Evolutionary conservation across 2,888 invertebrate species (phyloP).

Genomic region (Hesperia comma): DNA sequence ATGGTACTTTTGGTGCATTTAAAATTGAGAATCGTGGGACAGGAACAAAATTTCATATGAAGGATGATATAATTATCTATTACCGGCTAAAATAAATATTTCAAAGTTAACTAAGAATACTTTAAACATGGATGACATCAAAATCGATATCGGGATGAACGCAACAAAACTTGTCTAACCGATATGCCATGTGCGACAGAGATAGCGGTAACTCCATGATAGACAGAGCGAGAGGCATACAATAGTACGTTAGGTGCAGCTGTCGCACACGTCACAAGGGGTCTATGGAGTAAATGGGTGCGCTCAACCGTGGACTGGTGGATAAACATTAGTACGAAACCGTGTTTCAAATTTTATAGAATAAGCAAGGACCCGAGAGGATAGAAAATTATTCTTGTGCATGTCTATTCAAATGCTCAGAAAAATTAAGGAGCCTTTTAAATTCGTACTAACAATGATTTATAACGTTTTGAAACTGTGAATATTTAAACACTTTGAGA

Average conservation of each 20-base stretch:
- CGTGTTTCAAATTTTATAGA: conserved; percentile 14
- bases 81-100: conserved; percentile 17
- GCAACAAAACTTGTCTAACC: conserved; percentile 57
- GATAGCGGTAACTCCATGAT: conserved; percentile 48
- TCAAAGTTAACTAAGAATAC: conserved; percentile 17
- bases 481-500: conserved; percentile 11
- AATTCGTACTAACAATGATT: no score
- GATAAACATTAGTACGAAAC: conserved; percentile 52
- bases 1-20: neutral
- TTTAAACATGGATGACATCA: conserved; percentile 39
- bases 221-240: conserved; percentile 58
- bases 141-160: conserved; percentile 67
- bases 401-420: neutral
- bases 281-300: conserved; percentile 66
- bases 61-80: conserved; percentile 17
- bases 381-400: conserved; percentile 1
- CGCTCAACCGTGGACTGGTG: conserved; percentile 69
- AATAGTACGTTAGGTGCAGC: conserved; percentile 78
- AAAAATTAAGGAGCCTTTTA: no score
- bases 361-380: conserved; percentile 1
- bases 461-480: neutral
- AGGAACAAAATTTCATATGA: neutral
- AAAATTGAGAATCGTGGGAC: neutral
- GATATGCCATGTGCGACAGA: conserved; percentile 63
- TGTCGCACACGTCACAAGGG: conserved; percentile 78